A percentile compares a stretch with the other conserved stretches of the same genome.
phyloP scores from a whole-genome alignment of 1,140 invertebrate genomes.

The Drosophila serrata region DNA sequence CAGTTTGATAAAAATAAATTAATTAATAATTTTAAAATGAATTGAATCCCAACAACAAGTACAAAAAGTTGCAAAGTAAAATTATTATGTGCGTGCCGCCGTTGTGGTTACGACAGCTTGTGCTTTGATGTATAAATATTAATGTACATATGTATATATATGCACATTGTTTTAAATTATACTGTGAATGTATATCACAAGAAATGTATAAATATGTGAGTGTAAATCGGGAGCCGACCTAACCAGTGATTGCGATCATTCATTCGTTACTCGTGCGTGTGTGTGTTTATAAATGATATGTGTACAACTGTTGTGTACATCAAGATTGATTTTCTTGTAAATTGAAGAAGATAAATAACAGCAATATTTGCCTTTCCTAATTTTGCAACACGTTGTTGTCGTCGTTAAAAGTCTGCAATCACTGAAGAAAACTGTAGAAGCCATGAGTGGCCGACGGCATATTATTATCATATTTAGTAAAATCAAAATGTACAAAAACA shows the following conservation, averaged over 20 bases:
- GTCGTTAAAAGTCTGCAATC: background rate
- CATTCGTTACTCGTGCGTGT: constrained; percentile 8
- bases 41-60: constrained; percentile 3
- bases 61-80: constrained; percentile 6
- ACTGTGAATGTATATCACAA: constrained; percentile 35
- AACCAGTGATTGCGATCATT: constrained; percentile 17
- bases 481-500: constrained; percentile 15
- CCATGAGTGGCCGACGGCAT: constrained; percentile 15
- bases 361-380: background rate
- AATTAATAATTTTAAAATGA: too few relatives aligned
- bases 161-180: background rate
- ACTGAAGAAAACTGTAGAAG: background rate
- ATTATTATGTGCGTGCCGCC: background rate
- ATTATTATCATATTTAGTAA: constrained; percentile 3
- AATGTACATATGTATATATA: constrained; percentile 27
- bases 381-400: background rate
- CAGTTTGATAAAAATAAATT: background rate
- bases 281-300: constrained; percentile 8
- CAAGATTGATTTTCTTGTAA: constrained; percentile 8
- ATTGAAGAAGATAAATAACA: background rate
- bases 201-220: constrained; percentile 17
- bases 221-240: constrained; percentile 21
- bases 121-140: constrained; percentile 45
- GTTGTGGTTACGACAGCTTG: constrained; percentile 24
- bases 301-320: constrained; percentile 9